phyloP scores from a whole-genome alignment of 2,113 vertebrate genomes.

The Solenodon paradoxus region DNA sequence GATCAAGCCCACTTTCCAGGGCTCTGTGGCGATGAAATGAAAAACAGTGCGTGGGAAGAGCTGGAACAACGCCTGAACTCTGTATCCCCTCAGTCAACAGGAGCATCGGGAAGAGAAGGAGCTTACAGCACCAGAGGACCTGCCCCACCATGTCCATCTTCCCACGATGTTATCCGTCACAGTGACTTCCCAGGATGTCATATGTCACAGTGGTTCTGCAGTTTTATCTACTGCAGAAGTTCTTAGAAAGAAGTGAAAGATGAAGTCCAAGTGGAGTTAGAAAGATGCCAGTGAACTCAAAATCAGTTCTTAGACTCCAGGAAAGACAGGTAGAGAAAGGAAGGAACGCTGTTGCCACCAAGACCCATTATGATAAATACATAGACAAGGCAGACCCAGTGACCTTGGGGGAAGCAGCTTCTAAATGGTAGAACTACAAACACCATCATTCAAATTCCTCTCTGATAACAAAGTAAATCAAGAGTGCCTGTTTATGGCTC shows the following conservation, averaged over 20 bases:
- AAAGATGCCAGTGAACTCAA: not conserved
- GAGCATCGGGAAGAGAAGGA: not conserved
- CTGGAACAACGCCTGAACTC: not conserved
- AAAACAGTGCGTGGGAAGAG: not conserved
- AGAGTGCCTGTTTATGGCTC: not conserved
- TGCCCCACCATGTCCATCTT: fast-evolving
- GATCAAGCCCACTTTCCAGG: too few relatives aligned
- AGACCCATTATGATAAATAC: not conserved
- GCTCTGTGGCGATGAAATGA: not conserved
- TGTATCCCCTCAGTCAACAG: not conserved
- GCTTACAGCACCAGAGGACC: not conserved
- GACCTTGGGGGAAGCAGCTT: not conserved
- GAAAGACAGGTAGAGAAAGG: not conserved
- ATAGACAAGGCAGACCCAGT: not conserved
- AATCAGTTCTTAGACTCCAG: not conserved
- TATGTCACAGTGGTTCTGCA: too few relatives aligned
- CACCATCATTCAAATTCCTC: not conserved
- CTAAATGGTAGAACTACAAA: not conserved
- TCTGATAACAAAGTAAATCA: not conserved
- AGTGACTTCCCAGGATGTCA: too few relatives aligned
- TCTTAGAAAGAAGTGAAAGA: not conserved
- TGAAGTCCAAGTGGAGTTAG: not conserved
- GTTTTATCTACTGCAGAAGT: not conserved
- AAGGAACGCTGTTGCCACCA: not conserved
- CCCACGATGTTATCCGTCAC: not conserved